Conservation (phyloP, 2,888 invertebrate species). For the Sycophila texana region DNA sequence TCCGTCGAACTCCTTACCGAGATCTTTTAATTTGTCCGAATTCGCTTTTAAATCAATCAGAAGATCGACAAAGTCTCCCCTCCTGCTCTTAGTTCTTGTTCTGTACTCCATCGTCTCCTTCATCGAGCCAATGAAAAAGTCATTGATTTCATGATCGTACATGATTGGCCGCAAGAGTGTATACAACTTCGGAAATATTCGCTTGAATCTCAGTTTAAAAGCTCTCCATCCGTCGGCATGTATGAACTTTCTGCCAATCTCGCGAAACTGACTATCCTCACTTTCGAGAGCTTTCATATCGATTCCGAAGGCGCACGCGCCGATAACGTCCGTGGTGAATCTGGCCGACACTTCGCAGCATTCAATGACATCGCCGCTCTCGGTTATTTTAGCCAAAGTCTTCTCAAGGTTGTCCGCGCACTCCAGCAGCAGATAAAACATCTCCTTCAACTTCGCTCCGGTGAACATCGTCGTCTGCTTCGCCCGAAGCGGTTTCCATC, state of each 20-base stretch:
- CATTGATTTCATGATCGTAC: slow-evolving; percentile 61
- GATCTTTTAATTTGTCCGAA: slow-evolving; percentile 58
- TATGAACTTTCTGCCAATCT: slow-evolving; percentile 70
- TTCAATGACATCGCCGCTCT: slow-evolving; percentile 61
- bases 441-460: slow-evolving; percentile 76
- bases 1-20: slow-evolving; percentile 16
- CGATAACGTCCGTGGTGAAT: slow-evolving; percentile 76
- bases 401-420: slow-evolving; percentile 70
- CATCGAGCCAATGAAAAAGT: slow-evolving; percentile 69
- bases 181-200: slow-evolving; percentile 62
- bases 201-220: slow-evolving; percentile 59
- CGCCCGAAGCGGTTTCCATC: slow-evolving; percentile 75
- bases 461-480: slow-evolving; percentile 76
- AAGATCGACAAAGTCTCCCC: slow-evolving; percentile 75
- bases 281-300: slow-evolving; percentile 72
- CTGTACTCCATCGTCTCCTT: slow-evolving; percentile 71
- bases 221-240: slow-evolving; percentile 52
- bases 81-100: slow-evolving; percentile 70
- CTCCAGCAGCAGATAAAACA: slow-evolving; percentile 73
- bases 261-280: slow-evolving; percentile 71
- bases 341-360: slow-evolving; percentile 70
- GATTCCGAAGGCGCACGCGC: slow-evolving; percentile 75
- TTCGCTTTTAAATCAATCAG: slow-evolving; percentile 69
- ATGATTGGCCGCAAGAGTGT: slow-evolving; percentile 59
- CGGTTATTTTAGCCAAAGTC: slow-evolving; percentile 61